These are phyloP conservation scores for Meloidogyne chitwoodi DNA, from an alignment of 1,140 invertebrate genomes.

Conservation along the genomic window DNA sequence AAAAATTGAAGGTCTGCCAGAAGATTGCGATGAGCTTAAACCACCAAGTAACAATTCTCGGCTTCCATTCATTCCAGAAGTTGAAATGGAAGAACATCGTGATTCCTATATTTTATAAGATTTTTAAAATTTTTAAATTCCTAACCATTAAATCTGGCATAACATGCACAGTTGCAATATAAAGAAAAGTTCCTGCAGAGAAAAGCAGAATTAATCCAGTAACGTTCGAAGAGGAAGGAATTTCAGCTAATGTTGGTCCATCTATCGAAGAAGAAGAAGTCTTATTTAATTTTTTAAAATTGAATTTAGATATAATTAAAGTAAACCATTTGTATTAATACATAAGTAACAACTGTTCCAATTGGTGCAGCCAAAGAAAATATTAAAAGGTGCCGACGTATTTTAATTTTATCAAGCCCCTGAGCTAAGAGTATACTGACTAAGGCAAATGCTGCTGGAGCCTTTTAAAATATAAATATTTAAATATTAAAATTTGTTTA, in stretches of 20 bases:
- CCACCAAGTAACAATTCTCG: conserved; percentile 8
- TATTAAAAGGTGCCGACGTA: conserved; percentile 81
- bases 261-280: conserved; percentile 52
- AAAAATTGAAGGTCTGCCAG: conserved; percentile 5
- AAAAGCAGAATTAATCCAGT: conserved; percentile 96
- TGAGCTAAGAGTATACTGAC: conserved; percentile 93
- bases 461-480: conserved; percentile 65
- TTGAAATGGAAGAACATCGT: conserved; percentile 5
- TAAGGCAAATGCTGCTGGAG: conserved; percentile 93
- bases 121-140: background rate
- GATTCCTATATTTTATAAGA: conserved; percentile 2
- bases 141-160: conserved; percentile 75
- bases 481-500: background rate
- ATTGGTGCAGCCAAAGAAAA: conserved; percentile 89
- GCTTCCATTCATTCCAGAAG: conserved; percentile 6
- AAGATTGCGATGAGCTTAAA: background rate
- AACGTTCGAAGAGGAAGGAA: conserved; percentile 73
- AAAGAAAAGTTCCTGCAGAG: conserved; percentile 95
- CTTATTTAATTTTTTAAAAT: background rate
- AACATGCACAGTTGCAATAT: conserved; percentile 96
- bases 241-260: conserved; percentile 61
- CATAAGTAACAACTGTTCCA: conserved; percentile 83
- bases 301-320: background rate
- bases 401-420: conserved; percentile 80
- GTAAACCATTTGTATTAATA: conserved; percentile 60